Evolutionary conservation across 2,888 invertebrate genomes (phyloP).

Genomic region (Schizaphis graminum): DNA sequence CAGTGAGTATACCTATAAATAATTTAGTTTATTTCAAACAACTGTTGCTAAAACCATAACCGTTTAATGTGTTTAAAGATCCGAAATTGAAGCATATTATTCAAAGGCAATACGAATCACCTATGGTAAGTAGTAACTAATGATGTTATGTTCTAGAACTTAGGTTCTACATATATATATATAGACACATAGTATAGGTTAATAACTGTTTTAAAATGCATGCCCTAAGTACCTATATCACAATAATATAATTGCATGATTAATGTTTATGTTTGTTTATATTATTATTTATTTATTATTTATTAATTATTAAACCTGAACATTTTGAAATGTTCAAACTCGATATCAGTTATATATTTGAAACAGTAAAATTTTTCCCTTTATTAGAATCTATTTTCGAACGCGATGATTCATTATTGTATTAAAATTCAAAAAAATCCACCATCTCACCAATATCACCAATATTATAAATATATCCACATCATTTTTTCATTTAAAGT

Average conservation of each 20-base stretch:
- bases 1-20: slow-evolving; percentile 85
- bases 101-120: slow-evolving; percentile 96
- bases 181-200: background rate
- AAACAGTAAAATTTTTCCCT: background rate
- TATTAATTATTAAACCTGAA: background rate
- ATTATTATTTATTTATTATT: background rate
- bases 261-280: background rate
- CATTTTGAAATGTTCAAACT: background rate
- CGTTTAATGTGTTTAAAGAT: slow-evolving; percentile 80
- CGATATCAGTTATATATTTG: background rate
- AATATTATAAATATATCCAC: no score
- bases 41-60: background rate
- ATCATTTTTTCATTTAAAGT: no score
- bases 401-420: background rate
- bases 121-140: slow-evolving; percentile 85
- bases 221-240: background rate
- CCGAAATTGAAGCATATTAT: slow-evolving; percentile 96
- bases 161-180: background rate
- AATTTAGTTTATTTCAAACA: background rate
- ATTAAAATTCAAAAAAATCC: no score
- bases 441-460: no score
- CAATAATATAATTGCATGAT: background rate
- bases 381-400: background rate
- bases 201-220: background rate
- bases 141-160: background rate